Conservation (phyloP, 1,140 invertebrate genomes). For the Trichoplusia ni region DNA sequence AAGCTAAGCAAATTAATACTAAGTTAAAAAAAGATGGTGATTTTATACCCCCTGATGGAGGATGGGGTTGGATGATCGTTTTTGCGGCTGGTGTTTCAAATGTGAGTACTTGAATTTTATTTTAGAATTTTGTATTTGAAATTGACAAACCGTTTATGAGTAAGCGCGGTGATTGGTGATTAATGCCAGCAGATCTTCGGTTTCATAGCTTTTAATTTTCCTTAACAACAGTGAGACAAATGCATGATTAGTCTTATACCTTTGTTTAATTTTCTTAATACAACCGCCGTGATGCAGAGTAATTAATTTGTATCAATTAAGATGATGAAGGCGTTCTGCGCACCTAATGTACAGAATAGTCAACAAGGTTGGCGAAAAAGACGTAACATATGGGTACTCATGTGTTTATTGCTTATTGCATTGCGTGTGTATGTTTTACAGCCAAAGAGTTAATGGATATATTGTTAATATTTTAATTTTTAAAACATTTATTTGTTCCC, state of each 20-base stretch:
- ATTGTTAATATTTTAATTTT: not conserved
- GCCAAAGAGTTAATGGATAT: not conserved
- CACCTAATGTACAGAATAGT: not conserved
- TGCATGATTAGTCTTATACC: no score
- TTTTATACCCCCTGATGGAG: conserved; percentile 84
- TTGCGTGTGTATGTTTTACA: not conserved
- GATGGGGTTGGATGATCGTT: conserved; percentile 87
- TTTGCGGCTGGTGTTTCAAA: conserved; percentile 84
- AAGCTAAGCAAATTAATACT: conserved; percentile 51
- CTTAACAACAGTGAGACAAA: no score
- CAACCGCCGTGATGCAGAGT: not conserved
- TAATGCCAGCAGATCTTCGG: no score
- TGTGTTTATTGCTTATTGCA: not conserved
- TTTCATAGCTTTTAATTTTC: no score
- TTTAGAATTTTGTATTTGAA: not conserved
- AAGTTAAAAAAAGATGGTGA: conserved; percentile 69
- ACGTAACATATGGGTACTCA: not conserved
- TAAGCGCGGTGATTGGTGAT: no score
- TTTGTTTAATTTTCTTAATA: no score
- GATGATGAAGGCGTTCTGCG: not conserved
- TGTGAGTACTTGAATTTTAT: conserved; percentile 75
- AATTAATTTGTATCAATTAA: conserved; percentile 1
- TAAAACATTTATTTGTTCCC: no score
- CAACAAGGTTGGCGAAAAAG: not conserved
- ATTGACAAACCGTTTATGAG: not conserved